Evolutionary conservation across 2,113 vertebrate species (phyloP).

Genomic region (Planiliza haematocheilus): DNA sequence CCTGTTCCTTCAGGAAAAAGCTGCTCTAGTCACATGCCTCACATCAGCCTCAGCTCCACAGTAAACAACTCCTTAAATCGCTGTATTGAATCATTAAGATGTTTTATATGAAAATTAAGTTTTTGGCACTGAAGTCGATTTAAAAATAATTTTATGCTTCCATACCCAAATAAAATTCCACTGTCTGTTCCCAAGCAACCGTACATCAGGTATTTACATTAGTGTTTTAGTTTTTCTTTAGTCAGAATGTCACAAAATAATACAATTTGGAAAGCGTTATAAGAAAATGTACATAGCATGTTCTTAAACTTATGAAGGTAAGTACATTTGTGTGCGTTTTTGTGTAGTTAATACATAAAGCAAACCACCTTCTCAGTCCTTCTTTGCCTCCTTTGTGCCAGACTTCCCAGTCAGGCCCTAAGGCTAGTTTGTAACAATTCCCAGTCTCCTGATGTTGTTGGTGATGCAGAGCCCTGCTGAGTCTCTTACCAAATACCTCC

Average conservation of each 20-base stretch:
- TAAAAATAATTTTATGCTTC: background rate
- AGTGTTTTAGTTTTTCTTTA: no score
- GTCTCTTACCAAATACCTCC: background rate
- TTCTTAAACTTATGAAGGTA: no score
- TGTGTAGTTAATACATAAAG: slow-evolving; percentile 25
- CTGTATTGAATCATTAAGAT: background rate
- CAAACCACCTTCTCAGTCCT: slow-evolving; percentile 12
- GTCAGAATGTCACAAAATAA: no score
- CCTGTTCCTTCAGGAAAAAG: slow-evolving; percentile 5
- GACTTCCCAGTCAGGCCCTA: slow-evolving; percentile 42
- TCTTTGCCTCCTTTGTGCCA: background rate
- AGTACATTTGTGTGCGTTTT: background rate
- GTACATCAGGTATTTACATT: no score
- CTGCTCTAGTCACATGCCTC: slow-evolving; percentile 28
- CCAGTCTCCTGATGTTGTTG: slow-evolving; percentile 33
- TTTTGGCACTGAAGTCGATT: background rate
- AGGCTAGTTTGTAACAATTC: slow-evolving; percentile 32
- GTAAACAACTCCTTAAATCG: slow-evolving; percentile 3
- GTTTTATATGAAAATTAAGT: slow-evolving; percentile 9
- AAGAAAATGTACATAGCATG: no score
- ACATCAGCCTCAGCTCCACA: slow-evolving; percentile 23
- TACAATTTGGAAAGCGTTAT: no score
- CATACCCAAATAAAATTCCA: no score
- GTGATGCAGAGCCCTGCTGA: slow-evolving; percentile 22
- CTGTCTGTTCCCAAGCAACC: no score